Conservation (phyloP, 2,113 vertebrate species). For the Cyprinus carpio region DNA sequence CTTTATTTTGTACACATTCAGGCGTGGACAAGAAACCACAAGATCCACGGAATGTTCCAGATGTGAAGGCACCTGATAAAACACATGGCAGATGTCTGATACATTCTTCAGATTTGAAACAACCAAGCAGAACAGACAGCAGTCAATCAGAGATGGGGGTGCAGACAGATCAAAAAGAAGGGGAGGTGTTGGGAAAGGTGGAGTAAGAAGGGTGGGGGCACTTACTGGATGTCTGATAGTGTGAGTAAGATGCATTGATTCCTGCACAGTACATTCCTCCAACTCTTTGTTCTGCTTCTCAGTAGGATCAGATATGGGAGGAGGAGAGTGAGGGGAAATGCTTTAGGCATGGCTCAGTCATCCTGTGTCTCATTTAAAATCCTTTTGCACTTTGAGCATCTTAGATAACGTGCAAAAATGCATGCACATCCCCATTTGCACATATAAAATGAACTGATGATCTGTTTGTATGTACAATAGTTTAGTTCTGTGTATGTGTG, state of each 20-base stretch:
- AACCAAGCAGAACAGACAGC: not conserved
- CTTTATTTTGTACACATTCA: not conserved
- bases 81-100: constrained; percentile 43
- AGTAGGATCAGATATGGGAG: not conserved
- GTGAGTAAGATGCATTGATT: not conserved
- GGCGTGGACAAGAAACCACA: not conserved
- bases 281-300: constrained; percentile 19
- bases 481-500: not conserved
- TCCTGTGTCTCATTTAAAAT: constrained; percentile 3
- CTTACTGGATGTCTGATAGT: constrained; percentile 22
- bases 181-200: not conserved
- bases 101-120: constrained; percentile 37
- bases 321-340: constrained; percentile 9
- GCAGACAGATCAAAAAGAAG: not conserved
- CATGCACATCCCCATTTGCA: not conserved
- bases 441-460: not conserved
- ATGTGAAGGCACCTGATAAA: constrained; percentile 30
- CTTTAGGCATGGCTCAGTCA: constrained; percentile 2
- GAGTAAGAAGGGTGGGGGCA: not conserved
- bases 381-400: not conserved
- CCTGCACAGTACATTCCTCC: constrained; percentile 15
- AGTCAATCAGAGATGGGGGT: not conserved
- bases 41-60: constrained; percentile 8
- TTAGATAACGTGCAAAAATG: not conserved
- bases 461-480: not conserved